Evolutionary conservation across 1,140 invertebrate genomes (phyloP).

Genomic region (Tetragnatha versicolor): DNA sequence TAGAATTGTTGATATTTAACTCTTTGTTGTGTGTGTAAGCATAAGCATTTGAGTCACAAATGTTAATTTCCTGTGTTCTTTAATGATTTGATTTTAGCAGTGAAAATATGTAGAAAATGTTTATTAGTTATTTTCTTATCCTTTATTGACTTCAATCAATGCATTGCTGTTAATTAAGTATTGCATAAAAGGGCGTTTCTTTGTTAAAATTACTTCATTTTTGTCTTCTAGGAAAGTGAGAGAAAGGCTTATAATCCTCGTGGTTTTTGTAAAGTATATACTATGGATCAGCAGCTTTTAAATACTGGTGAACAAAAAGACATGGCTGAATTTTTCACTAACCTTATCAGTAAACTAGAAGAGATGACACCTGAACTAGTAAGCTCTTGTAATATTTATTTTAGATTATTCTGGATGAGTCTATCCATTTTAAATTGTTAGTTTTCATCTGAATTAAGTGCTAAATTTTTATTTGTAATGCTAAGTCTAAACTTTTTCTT

Average conservation of each 20-base stretch:
- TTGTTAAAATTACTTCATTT: neutral
- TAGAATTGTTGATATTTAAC: neutral
- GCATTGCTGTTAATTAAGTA: too few species aligned
- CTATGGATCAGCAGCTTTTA: constrained; percentile 93
- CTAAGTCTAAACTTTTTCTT: neutral
- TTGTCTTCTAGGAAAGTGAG: constrained; percentile 78
- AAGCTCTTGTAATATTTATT: constrained; percentile 27
- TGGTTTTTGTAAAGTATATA: constrained; percentile 95
- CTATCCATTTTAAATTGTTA: neutral
- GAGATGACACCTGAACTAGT: constrained; percentile 90
- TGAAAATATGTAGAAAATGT: too few species aligned
- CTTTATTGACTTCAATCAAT: too few species aligned
- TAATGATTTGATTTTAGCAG: too few species aligned
- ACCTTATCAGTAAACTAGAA: constrained; percentile 93
- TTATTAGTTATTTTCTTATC: too few species aligned
- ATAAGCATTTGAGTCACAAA: too few species aligned
- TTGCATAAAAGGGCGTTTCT: too few species aligned
- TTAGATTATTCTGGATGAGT: neutral
- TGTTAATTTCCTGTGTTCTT: too few species aligned
- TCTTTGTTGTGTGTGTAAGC: neutral
- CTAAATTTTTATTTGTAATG: neutral
- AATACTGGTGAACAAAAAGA: constrained; percentile 98
- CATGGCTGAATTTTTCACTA: constrained; percentile 98
- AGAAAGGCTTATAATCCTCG: constrained; percentile 93
- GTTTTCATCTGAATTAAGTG: neutral